Base-by-base conservation (phyloP, 2,797 vertebrate species). In the Hafferia zeledoni region DNA sequence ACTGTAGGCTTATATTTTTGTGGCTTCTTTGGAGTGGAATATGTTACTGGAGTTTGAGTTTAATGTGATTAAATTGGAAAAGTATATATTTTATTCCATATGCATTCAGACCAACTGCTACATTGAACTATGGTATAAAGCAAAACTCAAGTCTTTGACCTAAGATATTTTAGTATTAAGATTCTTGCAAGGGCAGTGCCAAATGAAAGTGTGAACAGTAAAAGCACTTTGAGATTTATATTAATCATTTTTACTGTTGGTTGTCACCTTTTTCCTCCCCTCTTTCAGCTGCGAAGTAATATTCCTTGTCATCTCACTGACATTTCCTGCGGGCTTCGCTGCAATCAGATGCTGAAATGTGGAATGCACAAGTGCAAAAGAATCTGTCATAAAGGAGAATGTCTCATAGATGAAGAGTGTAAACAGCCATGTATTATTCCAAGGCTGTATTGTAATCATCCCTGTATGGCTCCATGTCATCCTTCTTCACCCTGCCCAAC, bases 271-370 rank as follows among this genome's bases (percentile, higher is more conserved):
- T 57, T 69, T 92, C 19, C 76, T 85, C 78, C 23, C 63, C 43
- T 96, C 83, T 96, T 94, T 37, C 97, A 99, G 99, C 98, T 99
- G 98, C 98, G 99, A 91, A 99, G 98, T 97, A 99, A 99, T 97
- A 99, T 99, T 97, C 98, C 99, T 1, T 99, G 99, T 97, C 99
- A 99, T 88, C 98, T 99, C 88, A 98, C 98, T 91, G 99, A 99
- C 94, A 99, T 99, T 93, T 99, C 99, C 14, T 99, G 99, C 5
- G 99, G 99, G 87, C 98, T 99, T 93, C 97, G 97, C 8, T 99
- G 99, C 93, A 98, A 98, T 92, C 98, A 99, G 64, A 83, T 75
- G 13, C 97, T 99, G 91, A 98, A 98, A 3, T 99, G 99, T 79
- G 98, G 98, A 67, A 98, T 98, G 97, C 99, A 99, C 97, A 98